Base-by-base conservation (phyloP, 2,797 vertebrate genomes). In the Pristis pectinata region DNA sequence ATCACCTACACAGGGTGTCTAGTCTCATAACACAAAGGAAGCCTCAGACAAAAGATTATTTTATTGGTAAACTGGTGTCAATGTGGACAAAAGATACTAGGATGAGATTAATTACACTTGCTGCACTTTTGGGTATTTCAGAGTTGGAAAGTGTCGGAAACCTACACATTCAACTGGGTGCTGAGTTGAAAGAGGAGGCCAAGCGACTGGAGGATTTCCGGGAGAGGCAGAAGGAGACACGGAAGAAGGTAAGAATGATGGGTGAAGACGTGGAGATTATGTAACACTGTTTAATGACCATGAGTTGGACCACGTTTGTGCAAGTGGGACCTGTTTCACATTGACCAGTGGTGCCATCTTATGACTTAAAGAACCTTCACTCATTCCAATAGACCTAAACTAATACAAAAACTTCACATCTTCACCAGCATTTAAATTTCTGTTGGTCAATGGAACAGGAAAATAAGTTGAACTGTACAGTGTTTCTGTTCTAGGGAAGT, bases 211-310 rank as follows among this genome's bases (percentile, higher is more conserved):
- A 99, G 95, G 97, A 98, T 95, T 99, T 99, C 96, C 97, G 98
- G 95, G 99, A 99, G 95, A 96, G 98, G 70, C 99, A 99, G 96
- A 99, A 99, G 96, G 99, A 99, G 6, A 98, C 99, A 95, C 97
- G 98, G 15, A 99, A 98, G 96, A 99, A 98, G 98, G 99, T 99
- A 94, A 95, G 96, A 76, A 56, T 24, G 64, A 70, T 61, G 5
- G 1, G 34, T 67, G 41, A 83, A 64, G 11, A 59, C 30, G 30
- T n/a, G 27, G 49, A 56, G 11, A 59, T 41, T 41, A 41, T 13
- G 17, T 15, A 30, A 85, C 3, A 30, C 9, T 56, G 10, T 15
- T 87, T n/a, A 56, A 56, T 30, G 24, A 30, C 9, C 6, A 49
- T 34, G 27, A n/a, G 30, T 5, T 34, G 10, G 49, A 56, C 30